These are phyloP conservation scores for Pangasianodon hypophthalmus DNA, from an alignment of 2,113 vertebrate species.

Conservation along the genomic window DNA sequence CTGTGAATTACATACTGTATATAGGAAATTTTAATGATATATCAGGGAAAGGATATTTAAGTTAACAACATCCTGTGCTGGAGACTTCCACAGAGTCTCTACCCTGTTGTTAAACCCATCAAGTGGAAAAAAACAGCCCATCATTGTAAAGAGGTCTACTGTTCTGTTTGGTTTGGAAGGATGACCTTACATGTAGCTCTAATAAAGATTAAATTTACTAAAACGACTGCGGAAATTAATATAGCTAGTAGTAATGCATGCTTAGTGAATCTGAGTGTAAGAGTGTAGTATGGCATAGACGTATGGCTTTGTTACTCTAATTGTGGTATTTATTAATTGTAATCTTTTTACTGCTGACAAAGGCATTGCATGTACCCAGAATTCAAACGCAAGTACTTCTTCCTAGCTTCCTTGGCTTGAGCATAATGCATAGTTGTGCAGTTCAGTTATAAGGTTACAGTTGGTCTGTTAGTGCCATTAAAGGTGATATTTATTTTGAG, in stretches of 20 bases:
- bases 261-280: background rate
- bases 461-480: constrained; percentile 19
- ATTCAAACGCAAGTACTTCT: background rate
- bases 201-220: constrained; percentile 33
- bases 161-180: constrained; percentile 69
- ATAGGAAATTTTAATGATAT: constrained; percentile 63
- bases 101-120: constrained; percentile 68
- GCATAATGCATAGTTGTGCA: background rate
- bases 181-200: constrained; percentile 21
- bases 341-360: background rate
- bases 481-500: background rate
- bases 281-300: background rate
- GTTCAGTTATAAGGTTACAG: constrained; percentile 3
- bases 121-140: constrained; percentile 64
- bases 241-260: background rate
- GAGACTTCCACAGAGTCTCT: constrained; percentile 56
- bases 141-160: constrained; percentile 68
- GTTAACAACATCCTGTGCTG: constrained; percentile 52
- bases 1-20: constrained; percentile 57
- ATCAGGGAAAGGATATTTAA: constrained; percentile 64
- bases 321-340: background rate
- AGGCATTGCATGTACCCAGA: background rate
- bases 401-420: background rate
- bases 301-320: background rate
- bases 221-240: constrained; percentile 6